phyloP scores from a whole-genome alignment of 2,888 invertebrate genomes.

The Meteorus colon region DNA sequence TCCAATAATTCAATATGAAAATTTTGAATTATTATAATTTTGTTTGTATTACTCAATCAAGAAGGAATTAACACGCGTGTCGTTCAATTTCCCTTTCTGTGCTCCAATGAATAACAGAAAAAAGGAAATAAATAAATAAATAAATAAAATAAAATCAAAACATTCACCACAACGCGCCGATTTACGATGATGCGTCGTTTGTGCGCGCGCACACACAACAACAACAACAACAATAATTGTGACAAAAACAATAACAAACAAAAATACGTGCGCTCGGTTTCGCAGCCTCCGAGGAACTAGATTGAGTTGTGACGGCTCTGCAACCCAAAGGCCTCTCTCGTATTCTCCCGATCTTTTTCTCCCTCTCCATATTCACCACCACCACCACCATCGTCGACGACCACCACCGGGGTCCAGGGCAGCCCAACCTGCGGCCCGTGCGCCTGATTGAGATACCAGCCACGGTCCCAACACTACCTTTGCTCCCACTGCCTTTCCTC shows the following conservation, averaged over 20 bases:
- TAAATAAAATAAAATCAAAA: slow-evolving; percentile 20
- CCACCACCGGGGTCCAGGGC: slow-evolving; percentile 64
- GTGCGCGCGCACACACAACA: neutral
- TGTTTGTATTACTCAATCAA: too few relatives aligned
- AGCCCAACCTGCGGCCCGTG: slow-evolving; percentile 66
- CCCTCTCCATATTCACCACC: slow-evolving; percentile 22
- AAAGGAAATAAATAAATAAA: slow-evolving; percentile 4
- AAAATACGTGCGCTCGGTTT: slow-evolving; percentile 54
- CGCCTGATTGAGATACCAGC: slow-evolving; percentile 72
- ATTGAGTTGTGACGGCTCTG: slow-evolving; percentile 72
- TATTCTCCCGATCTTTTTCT: slow-evolving; percentile 42
- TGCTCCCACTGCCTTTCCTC: slow-evolving; percentile 23
- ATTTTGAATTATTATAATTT: too few relatives aligned
- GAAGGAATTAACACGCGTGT: too few relatives aligned
- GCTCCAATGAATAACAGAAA: neutral
- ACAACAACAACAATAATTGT: neutral
- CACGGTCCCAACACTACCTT: slow-evolving; percentile 53
- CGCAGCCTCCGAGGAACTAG: slow-evolving; percentile 70
- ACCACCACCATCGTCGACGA: slow-evolving; percentile 60
- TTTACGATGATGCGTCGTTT: too few relatives aligned
- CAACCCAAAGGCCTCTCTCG: slow-evolving; percentile 62
- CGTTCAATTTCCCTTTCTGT: too few relatives aligned
- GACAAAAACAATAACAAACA: slow-evolving; percentile 27
- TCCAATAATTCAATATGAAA: too few relatives aligned
- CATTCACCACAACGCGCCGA: neutral